Evolutionary conservation across 2,888 invertebrate species (phyloP), one percentile per base, ranked within the genome.

Genomic region (Vanessa cardui): DNA sequence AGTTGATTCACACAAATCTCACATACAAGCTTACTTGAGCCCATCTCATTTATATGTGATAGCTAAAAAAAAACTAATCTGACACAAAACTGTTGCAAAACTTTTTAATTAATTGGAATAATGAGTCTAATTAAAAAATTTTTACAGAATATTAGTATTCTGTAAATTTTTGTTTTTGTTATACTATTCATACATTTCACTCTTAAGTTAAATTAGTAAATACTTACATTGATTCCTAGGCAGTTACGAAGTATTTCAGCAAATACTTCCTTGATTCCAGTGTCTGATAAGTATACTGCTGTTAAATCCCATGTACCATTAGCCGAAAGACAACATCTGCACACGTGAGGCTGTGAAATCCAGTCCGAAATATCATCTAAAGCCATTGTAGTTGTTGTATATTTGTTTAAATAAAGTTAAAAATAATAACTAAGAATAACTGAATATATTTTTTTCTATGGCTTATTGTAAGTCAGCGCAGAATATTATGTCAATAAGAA

Each of bases 281-380:
- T 62, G 9, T 82, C 79, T 2, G 79, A 76, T 65, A 80, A 66
- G 62, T 84, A 83, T 0, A 81, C 72, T 26, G 73, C 71, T 0
- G 81, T 83, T n/a, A 86, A 47, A 68, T 85, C 84, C 77, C 78
- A 82, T 12, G 76, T 78, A 7, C 82, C 83, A 50, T 73, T 81
- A n/a, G 81, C 73, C 1, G 83, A 77, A 18, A 88, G 72, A 64
- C 88, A 89, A 58, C 85, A 87, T 33, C 88, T 80, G 66, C 88
- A 89, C 0, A 85, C 80, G 66, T 83, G 78, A 5, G 83, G 78
- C 66, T 78, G 72, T 2, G 67, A 72, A 21, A 76, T 62, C 79
- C 79, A 80, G 26, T 44, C 39, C 9, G 62, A 45, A 52, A 58
- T 61, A 46, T 66, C 31, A 16, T 66, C 33, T 39, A 58, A 47